These are phyloP conservation scores for Drosophila serrata DNA, from an alignment of 1,140 invertebrate species.

Conservation along the genomic window DNA sequence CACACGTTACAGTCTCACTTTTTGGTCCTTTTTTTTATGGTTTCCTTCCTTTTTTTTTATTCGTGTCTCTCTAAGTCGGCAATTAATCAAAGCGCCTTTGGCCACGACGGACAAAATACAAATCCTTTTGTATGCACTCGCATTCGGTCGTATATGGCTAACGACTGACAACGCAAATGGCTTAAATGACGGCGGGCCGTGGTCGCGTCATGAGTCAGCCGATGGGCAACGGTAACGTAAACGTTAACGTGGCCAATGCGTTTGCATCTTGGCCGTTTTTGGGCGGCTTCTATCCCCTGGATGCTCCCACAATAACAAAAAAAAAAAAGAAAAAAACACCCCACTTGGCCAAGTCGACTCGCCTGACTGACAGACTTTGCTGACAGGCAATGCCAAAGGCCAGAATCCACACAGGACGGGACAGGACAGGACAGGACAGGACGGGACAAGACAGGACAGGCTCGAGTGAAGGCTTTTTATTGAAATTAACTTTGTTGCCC, in stretches of 20 bases:
- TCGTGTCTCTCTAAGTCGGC: conserved; percentile 75
- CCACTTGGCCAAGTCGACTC: conserved; percentile 26
- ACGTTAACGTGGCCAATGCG: conserved; percentile 47
- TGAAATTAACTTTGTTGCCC: conserved; percentile 72
- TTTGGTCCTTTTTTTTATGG: conserved; percentile 35
- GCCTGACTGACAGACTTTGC: conserved; percentile 47
- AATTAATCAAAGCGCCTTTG: conserved; percentile 82
- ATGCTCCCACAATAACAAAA: not conserved
- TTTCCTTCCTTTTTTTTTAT: not conserved
- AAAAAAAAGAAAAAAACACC: not conserved
- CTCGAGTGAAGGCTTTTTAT: conserved; percentile 62
- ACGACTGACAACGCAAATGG: conserved; percentile 79
- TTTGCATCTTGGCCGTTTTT: conserved; percentile 57
- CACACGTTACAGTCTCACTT: conserved; percentile 52
- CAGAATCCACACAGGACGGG: conserved; percentile 31
- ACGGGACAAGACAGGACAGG: conserved; percentile 7
- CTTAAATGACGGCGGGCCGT: conserved; percentile 74
- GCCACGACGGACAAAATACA: conserved; percentile 79
- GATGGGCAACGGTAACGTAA: conserved; percentile 77
- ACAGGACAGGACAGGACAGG: conserved; percentile 1
- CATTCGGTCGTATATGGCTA: conserved; percentile 68
- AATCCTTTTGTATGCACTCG: conserved; percentile 72
- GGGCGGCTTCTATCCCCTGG: conserved; percentile 47
- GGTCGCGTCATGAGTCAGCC: conserved; percentile 75
- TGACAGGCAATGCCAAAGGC: conserved; percentile 71